Conservation (phyloP, 2,113 vertebrate species). For the Carassius gibelio region DNA sequence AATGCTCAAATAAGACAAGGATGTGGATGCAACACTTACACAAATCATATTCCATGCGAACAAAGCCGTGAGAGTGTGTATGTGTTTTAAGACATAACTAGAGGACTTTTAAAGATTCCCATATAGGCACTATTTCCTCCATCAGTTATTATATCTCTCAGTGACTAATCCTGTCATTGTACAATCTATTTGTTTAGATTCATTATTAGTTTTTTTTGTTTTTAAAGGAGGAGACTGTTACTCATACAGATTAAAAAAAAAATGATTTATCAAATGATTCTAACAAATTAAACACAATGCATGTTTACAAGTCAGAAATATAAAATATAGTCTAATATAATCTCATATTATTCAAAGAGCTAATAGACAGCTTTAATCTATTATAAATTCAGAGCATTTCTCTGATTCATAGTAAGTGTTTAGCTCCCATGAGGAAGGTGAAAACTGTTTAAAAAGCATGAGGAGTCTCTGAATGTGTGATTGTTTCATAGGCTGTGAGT, state of each 20-base stretch:
- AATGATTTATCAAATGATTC: conserved; percentile 15
- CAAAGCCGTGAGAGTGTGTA: neutral
- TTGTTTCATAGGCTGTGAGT: conserved; percentile 82
- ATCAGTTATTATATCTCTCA: neutral
- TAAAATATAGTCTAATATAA: conserved; percentile 54
- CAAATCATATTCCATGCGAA: neutral
- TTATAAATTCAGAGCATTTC: conserved; percentile 50
- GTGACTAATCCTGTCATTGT: neutral
- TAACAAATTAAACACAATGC: conserved; percentile 37
- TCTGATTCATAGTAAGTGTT: conserved; percentile 12
- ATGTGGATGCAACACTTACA: neutral
- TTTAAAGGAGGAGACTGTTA: neutral
- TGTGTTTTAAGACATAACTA: neutral
- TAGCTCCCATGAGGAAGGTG: conserved; percentile 39
- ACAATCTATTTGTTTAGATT: neutral
- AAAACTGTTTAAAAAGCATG: conserved; percentile 37
- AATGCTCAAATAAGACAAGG: conserved; percentile 3
- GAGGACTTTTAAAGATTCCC: conserved; percentile 14
- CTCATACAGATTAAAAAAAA: neutral
- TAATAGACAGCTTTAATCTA: conserved; percentile 44
- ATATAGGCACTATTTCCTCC: conserved; percentile 10
- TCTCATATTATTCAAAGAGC: conserved; percentile 52
- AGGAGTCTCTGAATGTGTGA: conserved; percentile 60
- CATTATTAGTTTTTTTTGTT: neutral
- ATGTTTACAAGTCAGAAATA: conserved; percentile 48